Evolutionary conservation across 2,888 invertebrate genomes (phyloP), one percentile per base, ranked within the genome.

Genomic region (Drosophila siamana): DNA sequence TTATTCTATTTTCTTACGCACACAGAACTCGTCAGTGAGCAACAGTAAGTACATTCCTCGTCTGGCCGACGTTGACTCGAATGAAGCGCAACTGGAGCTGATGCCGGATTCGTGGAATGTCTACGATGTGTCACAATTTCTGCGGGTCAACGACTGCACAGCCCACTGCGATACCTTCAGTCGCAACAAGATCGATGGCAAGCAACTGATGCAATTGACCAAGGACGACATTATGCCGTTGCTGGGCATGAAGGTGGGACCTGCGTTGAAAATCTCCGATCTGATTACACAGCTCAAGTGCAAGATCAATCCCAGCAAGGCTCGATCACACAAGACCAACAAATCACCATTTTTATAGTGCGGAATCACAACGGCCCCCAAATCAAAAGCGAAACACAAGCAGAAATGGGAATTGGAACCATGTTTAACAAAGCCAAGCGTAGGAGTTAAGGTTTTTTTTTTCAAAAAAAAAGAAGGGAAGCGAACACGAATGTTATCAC

Each of bases 191-290:
- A 95, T 98, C 73, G 96, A 96, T 80, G 98, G 98, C 0, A 94
- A 95, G 68, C 94, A 94, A 90, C 93, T 98, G 89, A 93, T 98
- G 67, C 94, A 95, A 74, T 93, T 98, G 65, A 95, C 95, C 51
- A 97, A 98, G 93, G 98, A 98, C 91, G 96, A 98, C 93, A 96
- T 98, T 73, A 95, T 98, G 83, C 96, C 96, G 86, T 93, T 98
- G 72, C 95, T 98, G 22, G 96, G 97, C 80, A 98, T 97, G 94
- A 98, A 98, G 94, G 98, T 98, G 65, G 98, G 98, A 1, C 98
- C 98, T 6, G 97, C 98, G 15, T 92, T 98, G 67, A 98, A 98
- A 93, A 98, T 98, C 86, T 96, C 95, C 90, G 97, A 98, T 93
- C 94, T 98, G 77, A 97, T 98, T 90, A 97, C 97, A 89, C 97